Base-by-base conservation (phyloP, 2,113 vertebrate genomes). In the Mormyrus iriodes region DNA sequence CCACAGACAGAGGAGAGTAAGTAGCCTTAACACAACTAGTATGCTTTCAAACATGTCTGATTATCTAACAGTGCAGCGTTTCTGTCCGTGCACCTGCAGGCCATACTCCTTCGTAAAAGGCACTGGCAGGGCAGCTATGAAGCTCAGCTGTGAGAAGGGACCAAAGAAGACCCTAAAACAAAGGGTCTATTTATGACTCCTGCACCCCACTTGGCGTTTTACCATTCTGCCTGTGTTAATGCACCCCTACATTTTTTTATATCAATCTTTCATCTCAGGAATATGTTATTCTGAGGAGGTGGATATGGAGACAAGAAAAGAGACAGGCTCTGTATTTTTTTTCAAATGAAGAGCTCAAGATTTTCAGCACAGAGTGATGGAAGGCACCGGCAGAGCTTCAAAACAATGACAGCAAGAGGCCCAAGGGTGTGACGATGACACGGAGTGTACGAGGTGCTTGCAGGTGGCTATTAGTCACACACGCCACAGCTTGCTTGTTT, bases 221-320 rank as follows among this genome's bases (percentile, higher is more conserved):
- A 13, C 86, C 86, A 61, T 35, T 9, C 27, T 24, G 31, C 39
- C 53, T 24, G 31, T 58, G 39, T 87, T 53, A 87, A 42, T 44
- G 19, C 86, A 5, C 15, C 52, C 53, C 86, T 46, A 9, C 52
- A 19, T 35, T 65, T 44, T 85, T 69, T 31, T 10, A 27, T 12
- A 87, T 87, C 55, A 65, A 61, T 82, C 35, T 88, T 88, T 79
- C 31, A 88, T 88, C 88, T 44, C 69, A 55, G 49, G 73, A 83
- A n/a, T 53, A 55, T 42, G 48, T 51, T 49, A 42, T 12, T 88
- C 69, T 39, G 31, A 24, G 88, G 27, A 79, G 31, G 27, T 79
- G 46, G 19, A n/a, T 12, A 19, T 2, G 49, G 46, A 88, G 31
- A 27, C 42, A 24, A 48, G n/a, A 13, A 46, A 73, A 76, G 48